Evolutionary conservation across 2,797 vertebrate species (phyloP), one percentile per base, ranked within the genome.

Genomic region (Valencia hispanica): DNA sequence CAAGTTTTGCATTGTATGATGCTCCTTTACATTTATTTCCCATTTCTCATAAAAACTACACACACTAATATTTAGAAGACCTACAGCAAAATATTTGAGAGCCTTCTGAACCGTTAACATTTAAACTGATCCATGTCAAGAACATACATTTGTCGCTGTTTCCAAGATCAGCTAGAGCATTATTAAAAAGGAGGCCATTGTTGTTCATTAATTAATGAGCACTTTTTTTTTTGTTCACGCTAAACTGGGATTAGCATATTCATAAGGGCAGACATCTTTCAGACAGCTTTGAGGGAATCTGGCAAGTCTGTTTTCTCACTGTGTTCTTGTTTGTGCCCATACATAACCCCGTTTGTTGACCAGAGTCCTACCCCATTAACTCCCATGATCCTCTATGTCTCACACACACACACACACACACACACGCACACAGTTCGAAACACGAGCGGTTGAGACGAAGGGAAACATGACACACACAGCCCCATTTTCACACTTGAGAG

Each of bases 231-330:
- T 85, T 86, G 84, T 91, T 87, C 81, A 88, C 88, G 86, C 91
- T 93, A 93, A 94, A 93, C 90, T 86, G 68, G 89, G 94, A 96
- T 96, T 95, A 95, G 90, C 95, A 96, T 96, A 96, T 96, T 96
- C 94, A 96, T 95, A 93, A 96, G 94, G 89, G 81, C 80, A 84
- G 92, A 91, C 94, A 95, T 94, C 93, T 95, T 95, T 95, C 91
- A 92, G 91, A 94, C 94, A 94, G 94, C 94, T 95, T 95, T 94
- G 86, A 90, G 83, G 85, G 87, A 93, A 94, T 93, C 90, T 88
- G 89, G 86, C 71, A 77, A 83, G 84, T 91, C 92, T 94, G 93
- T 93, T 95, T 95, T 92, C 87, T 91, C 91, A 84, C 92, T 91
- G 87, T 90, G 89, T 89, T 93, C 89, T 92, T 93, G 92, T 94